Base-by-base conservation (phyloP, 2,797 vertebrate species). In the Anas georgica region DNA sequence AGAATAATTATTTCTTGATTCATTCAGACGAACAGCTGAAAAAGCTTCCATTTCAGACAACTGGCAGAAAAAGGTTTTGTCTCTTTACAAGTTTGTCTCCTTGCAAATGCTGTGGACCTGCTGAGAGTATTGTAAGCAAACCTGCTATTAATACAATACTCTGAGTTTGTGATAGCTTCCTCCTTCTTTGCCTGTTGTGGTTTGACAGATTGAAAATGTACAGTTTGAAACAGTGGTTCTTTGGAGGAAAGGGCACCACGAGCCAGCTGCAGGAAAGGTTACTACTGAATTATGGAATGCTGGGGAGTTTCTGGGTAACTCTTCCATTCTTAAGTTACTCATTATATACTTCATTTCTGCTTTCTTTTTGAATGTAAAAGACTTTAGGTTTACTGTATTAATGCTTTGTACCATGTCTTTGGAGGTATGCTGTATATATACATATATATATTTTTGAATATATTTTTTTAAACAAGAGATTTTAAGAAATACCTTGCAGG, bases 1-100 rank as follows among this genome's bases (percentile, higher is more conserved):
- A 91, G 39, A 89, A 70, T 55, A 73, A 90, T 86, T 83, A 72
- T 86, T 86, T 59, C 45, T 89, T 77, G 39, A 77, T 91, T 89
- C 68, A 78, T 72, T 80, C 85, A 68, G 78, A 83, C 35, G 37
- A 87, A 3, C 35, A 52, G 35, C 48, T 70, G 62, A 64, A 31
- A 43, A 64, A 43, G 62, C 21, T 54, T 28, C 17, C 7, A 7
- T 55, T 70, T 79, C 83, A 67, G 80, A 82, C 37, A 62, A 86
- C 4, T 33, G 82, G 59, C 43, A 89, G 91, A 54, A 91, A 93
- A 88, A 33, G 12, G 25, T n/a, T 90, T 90, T 76, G 55, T 70
- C 41, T 87, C 48, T 66, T 89, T 93, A 82, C 88, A 82, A 55
- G 15, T 81, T 64, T 54, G 58, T 68, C 62, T 88, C 50, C 18